A percentile compares a stretch with the other conserved stretches of the same genome.
Evolutionary conservation across 2,113 vertebrate species (phyloP).

Genomic region (Puma concolor): DNA sequence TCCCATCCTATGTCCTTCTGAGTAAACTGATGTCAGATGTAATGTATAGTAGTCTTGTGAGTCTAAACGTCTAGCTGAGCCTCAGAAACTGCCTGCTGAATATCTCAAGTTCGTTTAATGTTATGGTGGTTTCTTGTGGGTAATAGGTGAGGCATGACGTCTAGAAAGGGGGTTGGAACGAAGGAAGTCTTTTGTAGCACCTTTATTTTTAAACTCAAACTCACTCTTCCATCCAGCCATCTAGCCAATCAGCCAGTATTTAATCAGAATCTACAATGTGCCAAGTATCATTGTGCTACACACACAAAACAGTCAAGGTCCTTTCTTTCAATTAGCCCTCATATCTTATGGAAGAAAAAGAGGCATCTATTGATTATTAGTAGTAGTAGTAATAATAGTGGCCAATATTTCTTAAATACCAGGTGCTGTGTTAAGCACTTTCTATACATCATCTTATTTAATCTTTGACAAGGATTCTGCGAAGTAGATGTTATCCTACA

Average conservation of each 20-base stretch:
- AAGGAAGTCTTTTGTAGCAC: neutral
- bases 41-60: neutral
- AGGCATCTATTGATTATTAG: neutral
- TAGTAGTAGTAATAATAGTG: neutral
- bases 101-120: neutral
- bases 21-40: neutral
- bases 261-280: neutral
- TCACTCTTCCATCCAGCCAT: neutral
- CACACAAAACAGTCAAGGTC: neutral
- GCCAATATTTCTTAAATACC: neutral
- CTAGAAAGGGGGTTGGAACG: conserved; percentile 3
- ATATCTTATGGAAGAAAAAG: neutral
- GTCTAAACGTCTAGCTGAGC: neutral
- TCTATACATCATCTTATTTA: neutral
- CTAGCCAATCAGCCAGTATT: neutral
- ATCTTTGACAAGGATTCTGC: neutral
- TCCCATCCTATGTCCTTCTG: neutral
- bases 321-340: neutral
- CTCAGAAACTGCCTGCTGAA: neutral
- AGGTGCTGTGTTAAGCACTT: neutral
- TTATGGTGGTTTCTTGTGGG: neutral
- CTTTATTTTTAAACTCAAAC: neutral
- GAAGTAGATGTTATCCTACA: neutral
- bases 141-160: neutral
- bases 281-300: neutral